Conservation (phyloP, 2,113 vertebrate genomes). For the Eulemur macaco region DNA sequence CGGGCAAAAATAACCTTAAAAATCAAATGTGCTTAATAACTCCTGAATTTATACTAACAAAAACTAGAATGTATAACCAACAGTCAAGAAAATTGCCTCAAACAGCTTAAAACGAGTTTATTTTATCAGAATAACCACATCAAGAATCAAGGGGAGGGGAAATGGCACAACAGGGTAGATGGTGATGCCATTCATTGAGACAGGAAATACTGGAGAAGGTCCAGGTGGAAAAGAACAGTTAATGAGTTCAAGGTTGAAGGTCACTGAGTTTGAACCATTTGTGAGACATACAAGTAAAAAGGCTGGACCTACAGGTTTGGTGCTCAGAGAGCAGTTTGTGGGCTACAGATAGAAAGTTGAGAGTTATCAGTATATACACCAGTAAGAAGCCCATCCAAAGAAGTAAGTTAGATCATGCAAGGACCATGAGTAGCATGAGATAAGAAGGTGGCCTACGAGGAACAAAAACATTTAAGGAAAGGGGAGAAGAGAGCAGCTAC, state of each 20-base stretch:
- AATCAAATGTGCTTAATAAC: background rate
- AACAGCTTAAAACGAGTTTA: background rate
- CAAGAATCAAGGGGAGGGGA: background rate
- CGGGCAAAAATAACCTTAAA: constrained; percentile 30
- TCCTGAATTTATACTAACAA: constrained; percentile 32
- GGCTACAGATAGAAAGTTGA: background rate
- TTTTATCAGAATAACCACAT: constrained; percentile 6
- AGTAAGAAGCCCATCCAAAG: background rate
- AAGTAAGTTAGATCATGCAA: background rate
- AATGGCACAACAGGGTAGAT: background rate
- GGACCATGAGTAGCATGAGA: background rate
- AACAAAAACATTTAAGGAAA: constrained; percentile 10
- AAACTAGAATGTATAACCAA: constrained; percentile 24
- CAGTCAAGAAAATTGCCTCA: background rate
- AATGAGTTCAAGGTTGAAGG: background rate
- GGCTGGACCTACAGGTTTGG: background rate
- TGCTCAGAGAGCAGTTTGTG: background rate
- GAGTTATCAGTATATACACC: background rate
- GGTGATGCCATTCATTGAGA: background rate
- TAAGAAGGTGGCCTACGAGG: background rate
- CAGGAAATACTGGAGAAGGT: background rate
- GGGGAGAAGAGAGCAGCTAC: background rate
- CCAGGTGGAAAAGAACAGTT: background rate
- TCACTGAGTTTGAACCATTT: background rate
- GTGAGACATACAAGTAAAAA: background rate